Base-by-base conservation (phyloP, 2,113 vertebrate species). In the Oceanites oceanicus region DNA sequence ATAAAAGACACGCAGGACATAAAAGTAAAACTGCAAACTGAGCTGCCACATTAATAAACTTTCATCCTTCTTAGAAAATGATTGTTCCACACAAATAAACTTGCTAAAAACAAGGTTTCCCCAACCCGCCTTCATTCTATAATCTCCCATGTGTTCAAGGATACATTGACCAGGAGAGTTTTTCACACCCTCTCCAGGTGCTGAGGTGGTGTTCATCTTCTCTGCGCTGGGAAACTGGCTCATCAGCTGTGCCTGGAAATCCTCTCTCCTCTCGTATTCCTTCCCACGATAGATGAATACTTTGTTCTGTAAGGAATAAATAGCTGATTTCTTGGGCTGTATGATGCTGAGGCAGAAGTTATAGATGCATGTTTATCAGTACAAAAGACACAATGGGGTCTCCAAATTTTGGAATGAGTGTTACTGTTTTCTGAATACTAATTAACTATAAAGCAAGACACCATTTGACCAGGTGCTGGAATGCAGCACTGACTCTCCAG, bases 231-330 rank as follows among this genome's bases (percentile, higher is more conserved):
- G 99, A 62, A 99, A 99, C 93, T 99, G 99, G 94, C 98, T 99
- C 99, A 99, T 98, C 94, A 99, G 96, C 49, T 99, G 99, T 65
- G 98, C 98, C 98, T 99, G 99, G 97, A 99, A 99, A 87, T 99
- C 99, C 96, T 99, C 99, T 85, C 99, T 98, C 47, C 99, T 98
- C 96, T 99, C 99, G 7, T 99, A 99, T 84, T 99, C 99, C 87
- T 99, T 99, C 22, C 99, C 99, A 6, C 99, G 99, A 94, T 99
- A 99, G 97, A 99, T 99, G 96, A 99, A 99, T 62, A 99, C 99
- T 96, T 99, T 99, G 98, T 99, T 99, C 99, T 99, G 98, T 58
- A 96, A 79, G 55, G 72, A 70, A 85, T 2, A 26, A 68, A 78
- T 2, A 66, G 17, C 27, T 29, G 13, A 18, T 29, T 90, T 53